Base-by-base conservation (phyloP, 2,888 invertebrate genomes). In the Eumerus sabulonum region DNA sequence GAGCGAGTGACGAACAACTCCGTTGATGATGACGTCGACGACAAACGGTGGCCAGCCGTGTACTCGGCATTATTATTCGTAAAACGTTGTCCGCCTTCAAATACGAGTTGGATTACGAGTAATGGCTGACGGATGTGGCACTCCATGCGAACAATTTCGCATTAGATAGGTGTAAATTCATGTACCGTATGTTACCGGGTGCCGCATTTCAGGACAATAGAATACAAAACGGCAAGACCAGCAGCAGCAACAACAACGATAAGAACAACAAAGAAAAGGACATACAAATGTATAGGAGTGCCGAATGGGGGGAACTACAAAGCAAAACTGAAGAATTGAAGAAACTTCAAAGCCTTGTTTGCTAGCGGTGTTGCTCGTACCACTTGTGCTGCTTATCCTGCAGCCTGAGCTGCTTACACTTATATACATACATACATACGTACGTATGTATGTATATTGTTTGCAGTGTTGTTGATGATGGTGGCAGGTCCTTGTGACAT, bases 111-210 rank as follows among this genome's bases (percentile, higher is more conserved):
- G 27, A 27, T 27, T 27, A 57, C 77, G 57, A 79, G 54, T 68
- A 79, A 79, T 74, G 79, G 68, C 67, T 63, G 74, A 60, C 79
- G 74, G 74, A 79, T 79, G 68, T 79, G 74, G 74, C 59, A n/a
- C 79, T 63, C 67, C 59, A 74, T 79, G 74, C 74, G 74, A 79
- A 68, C 74, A 79, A 68, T 48, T 79, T 79, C 64, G 68, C 56
- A 68, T 79, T 74, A 79, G 74, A 74, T 74, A 79, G 79, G 79
- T 79, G 79, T 79, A 68, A 79, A 74, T 79, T 79, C 68, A 79
- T 79, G 79, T 79, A 68, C 79, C 63, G 63, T 74, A 74, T 63
- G 63, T 67, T 67, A 50, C 67, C 63, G 73, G 63, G 74, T 67
- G 50, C 67, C 63, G 73, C 67, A 77, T 67, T 77, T 67, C 54